phyloP scores from a whole-genome alignment of 2,113 vertebrate species.

The Brienomyrus brachyistius region DNA sequence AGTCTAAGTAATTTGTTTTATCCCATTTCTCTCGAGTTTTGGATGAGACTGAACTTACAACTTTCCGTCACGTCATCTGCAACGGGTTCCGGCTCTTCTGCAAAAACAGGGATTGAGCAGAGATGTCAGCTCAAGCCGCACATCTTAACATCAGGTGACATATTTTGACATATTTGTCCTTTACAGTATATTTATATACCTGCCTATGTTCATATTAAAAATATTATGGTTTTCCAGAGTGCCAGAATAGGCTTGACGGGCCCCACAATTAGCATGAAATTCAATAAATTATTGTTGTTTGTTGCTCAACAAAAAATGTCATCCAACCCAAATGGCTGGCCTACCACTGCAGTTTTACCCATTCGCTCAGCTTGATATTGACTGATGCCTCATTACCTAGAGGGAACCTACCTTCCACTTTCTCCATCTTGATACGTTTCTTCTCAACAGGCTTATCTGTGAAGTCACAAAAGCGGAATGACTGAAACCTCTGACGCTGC shows the following conservation, averaged over 20 bases:
- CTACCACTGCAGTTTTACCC: background rate
- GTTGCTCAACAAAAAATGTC: background rate
- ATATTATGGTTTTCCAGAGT: background rate
- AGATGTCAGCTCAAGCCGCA: background rate
- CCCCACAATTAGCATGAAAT: background rate
- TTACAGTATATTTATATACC: background rate
- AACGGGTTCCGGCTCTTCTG: slow-evolving; percentile 28
- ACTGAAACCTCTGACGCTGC: background rate
- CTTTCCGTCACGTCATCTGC: slow-evolving; percentile 28
- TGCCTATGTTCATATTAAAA: background rate
- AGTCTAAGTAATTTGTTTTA: background rate
- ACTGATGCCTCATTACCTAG: background rate
- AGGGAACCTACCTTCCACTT: slow-evolving; percentile 41
- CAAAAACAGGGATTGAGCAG: background rate
- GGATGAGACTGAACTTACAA: slow-evolving; percentile 19
- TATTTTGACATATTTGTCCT: background rate
- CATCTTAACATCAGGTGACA: background rate
- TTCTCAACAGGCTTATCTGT: slow-evolving; percentile 43
- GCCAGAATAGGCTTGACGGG: background rate
- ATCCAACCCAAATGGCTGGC: background rate
- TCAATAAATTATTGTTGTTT: background rate
- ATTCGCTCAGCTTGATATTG: background rate
- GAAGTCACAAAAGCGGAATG: background rate
- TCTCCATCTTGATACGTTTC: slow-evolving; percentile 44
- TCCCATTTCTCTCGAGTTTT: background rate